Conservation (phyloP, 2,888 invertebrate genomes). For the Stegana nigrithorax region DNA sequence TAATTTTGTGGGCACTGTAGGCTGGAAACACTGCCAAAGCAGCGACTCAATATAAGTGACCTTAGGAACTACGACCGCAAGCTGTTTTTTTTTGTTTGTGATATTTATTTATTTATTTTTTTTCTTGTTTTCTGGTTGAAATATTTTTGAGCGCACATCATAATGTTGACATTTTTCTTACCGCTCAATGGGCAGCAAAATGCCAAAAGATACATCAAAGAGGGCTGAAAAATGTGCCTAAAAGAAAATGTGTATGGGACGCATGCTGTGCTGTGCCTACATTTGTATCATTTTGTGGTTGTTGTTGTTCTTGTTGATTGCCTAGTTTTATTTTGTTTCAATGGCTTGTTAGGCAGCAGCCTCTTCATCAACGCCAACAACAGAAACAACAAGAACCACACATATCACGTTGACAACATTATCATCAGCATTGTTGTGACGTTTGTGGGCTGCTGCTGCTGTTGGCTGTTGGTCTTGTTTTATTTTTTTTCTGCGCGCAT, state of each 20-base stretch:
- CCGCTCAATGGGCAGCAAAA: constrained; percentile 53
- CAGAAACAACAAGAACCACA: no score
- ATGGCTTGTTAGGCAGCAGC: constrained; percentile 48
- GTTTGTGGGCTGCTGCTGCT: constrained; percentile 41
- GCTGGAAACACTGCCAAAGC: not conserved
- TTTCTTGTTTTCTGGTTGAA: not conserved
- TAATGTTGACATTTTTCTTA: constrained; percentile 59
- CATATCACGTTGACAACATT: no score
- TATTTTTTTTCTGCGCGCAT: no score
- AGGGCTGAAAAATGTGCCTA: constrained; percentile 11
- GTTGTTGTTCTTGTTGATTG: constrained; percentile 46
- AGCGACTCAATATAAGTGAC: not conserved
- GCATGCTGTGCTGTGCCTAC: not conserved
- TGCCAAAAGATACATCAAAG: constrained; percentile 29
- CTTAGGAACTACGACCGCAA: constrained; percentile 11
- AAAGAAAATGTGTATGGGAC: not conserved
- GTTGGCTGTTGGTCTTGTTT: no score
- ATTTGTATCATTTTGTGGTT: constrained; percentile 43
- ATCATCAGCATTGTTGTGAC: constrained; percentile 52
- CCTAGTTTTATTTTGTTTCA: constrained; percentile 58
- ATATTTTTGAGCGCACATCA: constrained; percentile 20
- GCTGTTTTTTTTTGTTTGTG: constrained; percentile 1
- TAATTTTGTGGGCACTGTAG: constrained; percentile 31
- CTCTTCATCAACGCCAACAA: no score
- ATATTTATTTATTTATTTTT: not conserved